Conservation (phyloP, 2,797 vertebrate genomes). For the Crocodylus rhombifer region DNA sequence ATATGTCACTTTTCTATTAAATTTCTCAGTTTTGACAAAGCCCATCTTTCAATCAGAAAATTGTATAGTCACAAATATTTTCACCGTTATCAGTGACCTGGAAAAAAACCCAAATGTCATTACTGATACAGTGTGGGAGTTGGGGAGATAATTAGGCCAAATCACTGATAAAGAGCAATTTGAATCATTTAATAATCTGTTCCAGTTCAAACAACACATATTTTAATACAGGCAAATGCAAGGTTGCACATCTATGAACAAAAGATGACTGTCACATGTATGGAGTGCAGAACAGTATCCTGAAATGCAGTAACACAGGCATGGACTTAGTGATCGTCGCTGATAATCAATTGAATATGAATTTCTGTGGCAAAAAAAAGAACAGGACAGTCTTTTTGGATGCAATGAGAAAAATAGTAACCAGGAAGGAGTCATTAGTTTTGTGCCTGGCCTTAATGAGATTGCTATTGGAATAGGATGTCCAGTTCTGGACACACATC, state of each 20-base stretch:
- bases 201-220: not conserved
- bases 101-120: not conserved
- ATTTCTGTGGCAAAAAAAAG: not conserved
- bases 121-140: not conserved
- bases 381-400: not conserved
- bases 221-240: not conserved
- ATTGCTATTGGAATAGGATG: not conserved
- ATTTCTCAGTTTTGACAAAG: not conserved
- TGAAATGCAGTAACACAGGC: not conserved
- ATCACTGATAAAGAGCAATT: not conserved
- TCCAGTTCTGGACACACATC: not conserved
- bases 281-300: not conserved
- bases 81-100: not conserved
- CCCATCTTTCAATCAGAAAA: not conserved
- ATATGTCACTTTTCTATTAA: not conserved
- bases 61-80: too few species aligned
- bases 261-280: not conserved
- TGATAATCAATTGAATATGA: not conserved
- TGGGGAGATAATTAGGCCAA: not conserved
- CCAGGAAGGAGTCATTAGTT: not conserved
- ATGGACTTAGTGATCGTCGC: not conserved
- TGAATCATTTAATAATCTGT: not conserved
- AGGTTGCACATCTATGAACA: not conserved
- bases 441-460: not conserved
- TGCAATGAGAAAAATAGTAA: not conserved